Conservation (phyloP, 53 echinoderm and acorn worm genomes). For the Stichopus horrens region DNA sequence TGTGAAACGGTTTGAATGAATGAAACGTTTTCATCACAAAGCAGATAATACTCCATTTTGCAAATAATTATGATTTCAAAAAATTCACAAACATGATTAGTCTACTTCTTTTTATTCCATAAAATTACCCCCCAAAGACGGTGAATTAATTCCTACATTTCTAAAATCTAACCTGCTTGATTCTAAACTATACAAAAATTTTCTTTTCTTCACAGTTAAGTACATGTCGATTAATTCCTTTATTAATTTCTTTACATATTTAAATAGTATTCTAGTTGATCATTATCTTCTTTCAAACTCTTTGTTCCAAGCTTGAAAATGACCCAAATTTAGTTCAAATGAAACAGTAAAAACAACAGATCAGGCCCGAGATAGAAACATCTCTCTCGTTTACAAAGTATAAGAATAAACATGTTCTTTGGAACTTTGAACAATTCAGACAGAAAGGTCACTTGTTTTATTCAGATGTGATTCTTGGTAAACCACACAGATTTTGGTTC, state of each 20-base stretch:
- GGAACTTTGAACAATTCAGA: not conserved
- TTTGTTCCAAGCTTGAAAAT: not conserved
- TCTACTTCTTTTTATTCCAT: too few relatives aligned
- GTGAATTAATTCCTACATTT: too few relatives aligned
- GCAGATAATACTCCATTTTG: too few relatives aligned
- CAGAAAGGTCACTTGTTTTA: not conserved
- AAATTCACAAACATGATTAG: conserved; percentile 1
- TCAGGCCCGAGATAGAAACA: not conserved
- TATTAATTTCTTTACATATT: not conserved
- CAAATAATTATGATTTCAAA: not conserved
- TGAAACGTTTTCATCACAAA: too few relatives aligned
- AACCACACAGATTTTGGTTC: not conserved
- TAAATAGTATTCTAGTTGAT: too few relatives aligned
- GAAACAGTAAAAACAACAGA: too few relatives aligned
- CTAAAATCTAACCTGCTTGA: too few relatives aligned
- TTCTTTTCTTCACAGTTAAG: not conserved
- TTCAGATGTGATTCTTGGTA: not conserved
- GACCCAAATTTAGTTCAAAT: too few relatives aligned
- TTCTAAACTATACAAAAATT: too few relatives aligned
- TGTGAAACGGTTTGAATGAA: too few relatives aligned
- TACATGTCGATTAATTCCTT: not conserved
- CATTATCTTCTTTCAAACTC: not conserved
- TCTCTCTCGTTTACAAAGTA: not conserved
- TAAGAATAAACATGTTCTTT: conserved; percentile 1
- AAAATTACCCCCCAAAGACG: too few relatives aligned